Conservation (phyloP, 2,888 invertebrate species). For the Ellobium chinense region DNA sequence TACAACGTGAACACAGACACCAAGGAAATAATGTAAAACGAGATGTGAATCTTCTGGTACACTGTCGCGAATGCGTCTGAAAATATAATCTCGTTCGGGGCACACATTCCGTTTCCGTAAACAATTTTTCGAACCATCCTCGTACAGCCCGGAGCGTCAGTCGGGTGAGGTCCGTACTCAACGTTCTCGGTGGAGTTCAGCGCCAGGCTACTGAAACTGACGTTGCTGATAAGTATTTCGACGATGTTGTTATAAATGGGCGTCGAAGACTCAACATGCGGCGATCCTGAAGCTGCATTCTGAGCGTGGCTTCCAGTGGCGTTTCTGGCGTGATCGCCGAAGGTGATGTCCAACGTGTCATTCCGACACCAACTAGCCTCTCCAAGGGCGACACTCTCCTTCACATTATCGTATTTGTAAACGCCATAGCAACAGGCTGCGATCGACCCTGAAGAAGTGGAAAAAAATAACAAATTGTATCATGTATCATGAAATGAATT, state of each 20-base stretch:
- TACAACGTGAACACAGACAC: conserved; percentile 68
- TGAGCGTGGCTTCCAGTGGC: neutral
- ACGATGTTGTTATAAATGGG: neutral
- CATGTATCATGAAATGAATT: too few species aligned
- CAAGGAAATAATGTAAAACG: conserved; percentile 66
- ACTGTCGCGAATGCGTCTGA: conserved; percentile 49
- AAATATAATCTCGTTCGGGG: conserved; percentile 50
- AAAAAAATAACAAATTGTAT: neutral
- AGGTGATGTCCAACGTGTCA: neutral
- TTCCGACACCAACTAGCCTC: neutral
- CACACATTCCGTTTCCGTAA: conserved; percentile 50
- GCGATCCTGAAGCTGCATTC: too few species aligned
- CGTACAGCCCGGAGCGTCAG: neutral
- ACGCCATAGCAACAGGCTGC: conserved; percentile 25
- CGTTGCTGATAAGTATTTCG: neutral
- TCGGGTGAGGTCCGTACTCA: too few species aligned
- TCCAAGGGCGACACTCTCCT: neutral
- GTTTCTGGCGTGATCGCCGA: neutral
- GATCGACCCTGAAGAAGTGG: conserved; percentile 21
- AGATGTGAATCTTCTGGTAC: conserved; percentile 66
- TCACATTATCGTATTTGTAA: neutral
- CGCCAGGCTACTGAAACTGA: neutral
- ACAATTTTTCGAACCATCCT: neutral
- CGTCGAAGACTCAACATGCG: too few species aligned
- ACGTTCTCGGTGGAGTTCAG: neutral